Conservation (phyloP, 2,888 invertebrate genomes). For the Eurytoma californica region DNA sequence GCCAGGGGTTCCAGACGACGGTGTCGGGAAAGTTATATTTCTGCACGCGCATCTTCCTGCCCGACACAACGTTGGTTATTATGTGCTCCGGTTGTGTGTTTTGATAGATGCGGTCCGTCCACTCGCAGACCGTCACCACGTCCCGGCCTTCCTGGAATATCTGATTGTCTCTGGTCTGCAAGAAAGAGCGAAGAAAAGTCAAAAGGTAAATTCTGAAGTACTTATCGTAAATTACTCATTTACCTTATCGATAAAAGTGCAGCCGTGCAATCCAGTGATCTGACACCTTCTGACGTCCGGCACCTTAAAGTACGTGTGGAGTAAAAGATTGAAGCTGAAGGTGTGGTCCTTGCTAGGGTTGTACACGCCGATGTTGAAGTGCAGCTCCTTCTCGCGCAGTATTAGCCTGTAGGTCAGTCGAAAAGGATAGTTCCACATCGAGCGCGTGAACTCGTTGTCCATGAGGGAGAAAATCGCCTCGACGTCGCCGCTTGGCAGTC, state of each 20-base stretch:
- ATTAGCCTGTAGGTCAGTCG: constrained; percentile 94
- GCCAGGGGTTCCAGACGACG: constrained; percentile 98
- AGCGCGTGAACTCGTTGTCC: constrained; percentile 94
- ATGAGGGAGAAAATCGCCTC: constrained; percentile 93
- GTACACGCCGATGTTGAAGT: constrained; percentile 94
- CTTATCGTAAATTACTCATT: too few relatives aligned
- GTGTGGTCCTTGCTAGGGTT: constrained; percentile 95
- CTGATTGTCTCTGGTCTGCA: constrained; percentile 87
- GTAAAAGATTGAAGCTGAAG: constrained; percentile 92
- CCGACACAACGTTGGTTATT: constrained; percentile 93
- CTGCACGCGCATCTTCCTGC: constrained; percentile 92
- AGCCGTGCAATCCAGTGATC: constrained; percentile 94
- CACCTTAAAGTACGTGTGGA: constrained; percentile 97
- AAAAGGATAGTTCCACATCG: constrained; percentile 97
- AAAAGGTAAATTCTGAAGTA: too few relatives aligned
- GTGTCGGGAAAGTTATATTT: constrained; percentile 97
- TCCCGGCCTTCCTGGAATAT: constrained; percentile 94
- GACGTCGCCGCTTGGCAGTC: constrained; percentile 92
- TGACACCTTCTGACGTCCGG: constrained; percentile 94
- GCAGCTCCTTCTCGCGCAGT: constrained; percentile 91
- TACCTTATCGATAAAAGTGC: constrained; percentile 92
- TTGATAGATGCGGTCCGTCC: constrained; percentile 95
- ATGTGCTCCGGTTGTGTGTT: constrained; percentile 95
- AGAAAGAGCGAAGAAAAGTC: constrained; percentile 28
- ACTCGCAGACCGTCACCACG: constrained; percentile 91